A percentile compares a stretch with the other conserved stretches of the same genome.
phyloP scores from a whole-genome alignment of 2,797 vertebrate genomes.

The Myotis pilosus region DNA sequence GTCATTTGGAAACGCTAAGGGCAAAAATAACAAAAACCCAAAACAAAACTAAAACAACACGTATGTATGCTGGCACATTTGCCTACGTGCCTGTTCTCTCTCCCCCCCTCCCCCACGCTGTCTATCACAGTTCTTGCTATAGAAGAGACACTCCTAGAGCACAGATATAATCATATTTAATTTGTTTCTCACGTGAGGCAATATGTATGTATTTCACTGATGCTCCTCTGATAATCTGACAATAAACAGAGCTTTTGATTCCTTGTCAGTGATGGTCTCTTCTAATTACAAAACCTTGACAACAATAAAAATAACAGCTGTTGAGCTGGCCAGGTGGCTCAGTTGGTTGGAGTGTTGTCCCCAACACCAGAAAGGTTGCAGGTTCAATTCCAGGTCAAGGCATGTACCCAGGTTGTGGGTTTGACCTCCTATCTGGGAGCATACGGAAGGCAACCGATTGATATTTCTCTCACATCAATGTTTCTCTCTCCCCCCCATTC shows the following conservation, averaged over 20 bases:
- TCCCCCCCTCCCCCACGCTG: too few species aligned
- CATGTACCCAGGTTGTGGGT: too few species aligned
- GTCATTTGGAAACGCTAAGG: background rate
- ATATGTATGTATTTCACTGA: background rate
- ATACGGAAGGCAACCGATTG: too few species aligned
- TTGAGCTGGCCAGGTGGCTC: too few species aligned
- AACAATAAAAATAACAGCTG: background rate
- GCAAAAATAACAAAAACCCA: background rate
- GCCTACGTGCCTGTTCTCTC: background rate
- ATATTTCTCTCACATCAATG: too few species aligned
- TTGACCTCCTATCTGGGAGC: too few species aligned
- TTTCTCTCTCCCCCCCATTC: too few species aligned
- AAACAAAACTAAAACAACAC: background rate
- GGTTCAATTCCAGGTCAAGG: too few species aligned
- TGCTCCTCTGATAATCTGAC: background rate
- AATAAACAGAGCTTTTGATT: background rate
- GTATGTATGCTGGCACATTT: too few species aligned
- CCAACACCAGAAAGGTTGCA: too few species aligned
- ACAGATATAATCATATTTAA: background rate
- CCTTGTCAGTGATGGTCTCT: background rate
- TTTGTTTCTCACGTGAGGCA: background rate
- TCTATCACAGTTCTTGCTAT: background rate
- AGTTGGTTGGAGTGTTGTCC: too few species aligned
- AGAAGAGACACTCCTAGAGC: background rate
- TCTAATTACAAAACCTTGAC: background rate